phyloP scores from a whole-genome alignment of 37 sponge, comb jelly and placozoan species.

The Aplysina aerophoba region DNA sequence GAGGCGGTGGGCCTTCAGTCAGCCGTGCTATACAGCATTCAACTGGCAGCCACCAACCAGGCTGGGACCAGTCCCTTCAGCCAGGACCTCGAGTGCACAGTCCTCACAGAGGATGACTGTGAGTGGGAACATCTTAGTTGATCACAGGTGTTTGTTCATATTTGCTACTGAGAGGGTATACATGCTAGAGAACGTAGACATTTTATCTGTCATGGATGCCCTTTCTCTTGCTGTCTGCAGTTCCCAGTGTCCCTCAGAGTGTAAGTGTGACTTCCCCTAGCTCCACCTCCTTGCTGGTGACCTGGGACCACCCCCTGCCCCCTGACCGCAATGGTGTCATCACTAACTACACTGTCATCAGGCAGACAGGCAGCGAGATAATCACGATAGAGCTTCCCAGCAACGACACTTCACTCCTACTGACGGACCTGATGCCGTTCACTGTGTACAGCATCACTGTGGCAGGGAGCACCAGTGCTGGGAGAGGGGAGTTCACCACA shows the following conservation, averaged over 20 bases:
- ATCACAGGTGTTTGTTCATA: no score
- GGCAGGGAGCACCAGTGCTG: constrained; percentile 35
- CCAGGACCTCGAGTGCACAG: no score
- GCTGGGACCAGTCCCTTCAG: no score
- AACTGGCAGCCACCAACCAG: constrained; percentile 26
- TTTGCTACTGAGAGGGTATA: no score
- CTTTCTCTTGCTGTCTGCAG: no score
- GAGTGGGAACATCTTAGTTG: no score
- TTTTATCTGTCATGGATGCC: no score
- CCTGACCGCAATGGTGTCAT: constrained; percentile 41
- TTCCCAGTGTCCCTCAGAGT: constrained; percentile 30
- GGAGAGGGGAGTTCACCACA: constrained; percentile 13
- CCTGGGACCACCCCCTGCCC: constrained; percentile 42
- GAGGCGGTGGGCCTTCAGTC: constrained; percentile 3
- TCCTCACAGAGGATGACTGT: no score
- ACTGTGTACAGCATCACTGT: constrained; percentile 14
- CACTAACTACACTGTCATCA: constrained; percentile 20
- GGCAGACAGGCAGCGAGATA: background rate
- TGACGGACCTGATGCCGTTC: background rate
- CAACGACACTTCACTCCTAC: constrained; percentile 1
- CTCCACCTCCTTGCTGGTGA: constrained; percentile 32
- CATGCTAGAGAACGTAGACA: no score
- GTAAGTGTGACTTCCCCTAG: background rate
- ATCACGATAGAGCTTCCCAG: background rate
- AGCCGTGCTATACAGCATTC: constrained; percentile 29